Conservation (phyloP, 2,888 invertebrate species). For the Phragmatobia fuliginosa region DNA sequence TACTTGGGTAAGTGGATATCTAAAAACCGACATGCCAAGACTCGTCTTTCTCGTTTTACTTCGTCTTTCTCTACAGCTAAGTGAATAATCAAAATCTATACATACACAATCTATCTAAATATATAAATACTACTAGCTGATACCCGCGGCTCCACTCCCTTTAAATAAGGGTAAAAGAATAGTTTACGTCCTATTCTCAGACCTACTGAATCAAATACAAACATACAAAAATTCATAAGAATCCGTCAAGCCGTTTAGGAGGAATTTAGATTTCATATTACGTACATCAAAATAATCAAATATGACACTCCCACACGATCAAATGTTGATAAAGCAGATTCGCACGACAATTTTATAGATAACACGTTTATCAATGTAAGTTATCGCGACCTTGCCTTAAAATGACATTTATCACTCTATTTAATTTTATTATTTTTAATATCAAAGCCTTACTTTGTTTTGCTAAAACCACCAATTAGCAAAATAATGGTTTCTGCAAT, state of each 20-base stretch:
- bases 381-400: background rate
- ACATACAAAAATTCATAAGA: no score
- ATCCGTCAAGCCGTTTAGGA: no score
- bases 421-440: background rate
- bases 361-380: constrained; percentile 33
- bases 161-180: no score
- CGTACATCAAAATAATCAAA: constrained; percentile 15
- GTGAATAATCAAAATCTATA: background rate
- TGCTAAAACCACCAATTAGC: background rate
- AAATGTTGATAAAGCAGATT: constrained; percentile 25
- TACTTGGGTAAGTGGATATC: background rate
- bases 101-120: background rate
- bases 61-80: background rate
- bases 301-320: constrained; percentile 35
- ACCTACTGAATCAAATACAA: no score
- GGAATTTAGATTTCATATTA: background rate
- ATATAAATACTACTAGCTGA: no score
- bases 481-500: background rate
- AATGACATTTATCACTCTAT: background rate
- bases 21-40: no score
- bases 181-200: no score
- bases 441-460: background rate
- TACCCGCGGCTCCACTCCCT: no score
- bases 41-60: no score
- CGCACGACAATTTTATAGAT: constrained; percentile 36